Conservation (phyloP, 2,797 vertebrate species). For the Novumbra hubbsi region DNA sequence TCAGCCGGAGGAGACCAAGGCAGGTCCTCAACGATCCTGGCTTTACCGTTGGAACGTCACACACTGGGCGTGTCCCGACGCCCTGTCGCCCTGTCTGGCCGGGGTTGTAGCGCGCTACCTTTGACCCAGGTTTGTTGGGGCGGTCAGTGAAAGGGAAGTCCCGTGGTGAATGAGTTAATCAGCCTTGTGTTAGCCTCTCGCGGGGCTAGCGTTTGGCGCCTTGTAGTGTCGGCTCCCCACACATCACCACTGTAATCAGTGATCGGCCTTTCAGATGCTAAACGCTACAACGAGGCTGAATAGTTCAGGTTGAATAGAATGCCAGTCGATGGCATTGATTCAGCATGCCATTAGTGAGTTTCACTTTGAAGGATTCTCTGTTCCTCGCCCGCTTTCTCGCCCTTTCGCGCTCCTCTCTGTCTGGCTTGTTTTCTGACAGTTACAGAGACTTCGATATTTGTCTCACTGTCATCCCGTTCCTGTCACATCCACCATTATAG, state of each 20-base stretch:
- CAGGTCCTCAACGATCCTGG: slow-evolving; percentile 57
- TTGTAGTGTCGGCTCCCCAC: slow-evolving; percentile 42
- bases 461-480: background rate
- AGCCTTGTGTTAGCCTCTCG: slow-evolving; percentile 29
- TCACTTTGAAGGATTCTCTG: slow-evolving; percentile 34
- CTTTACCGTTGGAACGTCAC: slow-evolving; percentile 60
- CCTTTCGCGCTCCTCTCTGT: background rate
- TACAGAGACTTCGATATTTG: background rate
- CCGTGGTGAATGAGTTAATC: slow-evolving; percentile 20
- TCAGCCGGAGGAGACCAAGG: slow-evolving; percentile 13
- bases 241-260: slow-evolving; percentile 65
- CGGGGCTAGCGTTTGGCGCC: slow-evolving; percentile 48
- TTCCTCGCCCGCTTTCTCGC: slow-evolving; percentile 12
- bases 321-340: slow-evolving; percentile 67
- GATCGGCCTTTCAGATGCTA: slow-evolving; percentile 48
- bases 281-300: slow-evolving; percentile 49
- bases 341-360: slow-evolving; percentile 49
- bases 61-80: slow-evolving; percentile 48
- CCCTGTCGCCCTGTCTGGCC: slow-evolving; percentile 58
- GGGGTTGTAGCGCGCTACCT: slow-evolving; percentile 9
- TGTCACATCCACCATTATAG: background rate
- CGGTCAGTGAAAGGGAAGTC: background rate
- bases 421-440: slow-evolving; percentile 17
- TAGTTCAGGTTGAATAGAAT: slow-evolving; percentile 39
- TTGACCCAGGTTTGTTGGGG: background rate